Conservation (phyloP, 1,140 invertebrate genomes). For the Lepidotrigona ventralis region DNA sequence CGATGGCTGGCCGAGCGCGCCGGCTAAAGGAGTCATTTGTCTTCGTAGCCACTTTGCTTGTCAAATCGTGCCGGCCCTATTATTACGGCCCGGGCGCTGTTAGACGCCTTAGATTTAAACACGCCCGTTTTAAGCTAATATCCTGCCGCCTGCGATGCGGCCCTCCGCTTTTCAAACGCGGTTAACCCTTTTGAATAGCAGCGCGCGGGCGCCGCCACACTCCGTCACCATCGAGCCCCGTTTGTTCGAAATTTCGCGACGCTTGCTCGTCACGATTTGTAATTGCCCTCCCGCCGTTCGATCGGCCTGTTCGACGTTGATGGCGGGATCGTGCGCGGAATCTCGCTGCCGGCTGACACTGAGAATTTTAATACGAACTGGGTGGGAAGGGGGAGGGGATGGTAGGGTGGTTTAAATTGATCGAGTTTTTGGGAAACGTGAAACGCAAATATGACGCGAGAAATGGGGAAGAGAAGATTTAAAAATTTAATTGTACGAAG, state of each 20-base stretch:
- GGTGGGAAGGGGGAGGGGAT: too few relatives aligned
- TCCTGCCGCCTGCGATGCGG: constrained; percentile 35
- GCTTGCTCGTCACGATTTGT: background rate
- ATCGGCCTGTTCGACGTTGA: background rate
- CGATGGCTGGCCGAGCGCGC: constrained; percentile 45
- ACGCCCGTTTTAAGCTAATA: constrained; percentile 56
- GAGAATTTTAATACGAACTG: background rate
- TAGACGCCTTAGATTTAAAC: constrained; percentile 59
- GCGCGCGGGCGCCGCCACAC: background rate
- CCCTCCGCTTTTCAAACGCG: constrained; percentile 31
- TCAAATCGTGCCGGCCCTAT: constrained; percentile 61
- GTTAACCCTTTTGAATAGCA: constrained; percentile 26
- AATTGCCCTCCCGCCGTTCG: background rate
- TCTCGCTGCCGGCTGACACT: background rate
- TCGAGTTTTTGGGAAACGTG: background rate
- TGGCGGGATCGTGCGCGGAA: constrained; percentile 6
- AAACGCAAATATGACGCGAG: too few relatives aligned
- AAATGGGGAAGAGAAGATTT: too few relatives aligned
- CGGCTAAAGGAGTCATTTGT: constrained; percentile 67
- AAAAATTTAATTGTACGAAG: too few relatives aligned
- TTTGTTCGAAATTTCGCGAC: background rate
- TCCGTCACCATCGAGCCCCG: background rate
- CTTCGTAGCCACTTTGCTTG: constrained; percentile 70
- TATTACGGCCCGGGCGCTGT: constrained; percentile 44
- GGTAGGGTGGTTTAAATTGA: too few relatives aligned